phyloP scores from a whole-genome alignment of 92 coral and sea anemone genomes.

The Muricea muricata region DNA sequence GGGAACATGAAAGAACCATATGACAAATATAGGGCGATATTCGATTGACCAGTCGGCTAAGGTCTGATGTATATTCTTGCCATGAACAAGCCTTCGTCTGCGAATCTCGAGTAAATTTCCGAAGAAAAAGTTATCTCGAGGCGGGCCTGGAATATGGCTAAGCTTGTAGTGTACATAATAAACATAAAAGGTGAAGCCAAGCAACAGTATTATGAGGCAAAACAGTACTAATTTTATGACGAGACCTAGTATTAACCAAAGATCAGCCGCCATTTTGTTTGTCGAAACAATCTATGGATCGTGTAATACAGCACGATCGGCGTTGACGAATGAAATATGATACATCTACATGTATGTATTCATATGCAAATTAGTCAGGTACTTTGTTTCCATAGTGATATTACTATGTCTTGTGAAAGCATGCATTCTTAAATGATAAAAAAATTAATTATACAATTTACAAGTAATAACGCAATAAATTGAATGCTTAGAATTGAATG shows the following conservation, averaged over 20 bases:
- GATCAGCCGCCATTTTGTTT: slow-evolving; percentile 10
- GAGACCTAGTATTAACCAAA: background rate
- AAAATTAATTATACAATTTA: too few relatives aligned
- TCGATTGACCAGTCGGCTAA: slow-evolving; percentile 78
- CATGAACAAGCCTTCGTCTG: slow-evolving; percentile 56
- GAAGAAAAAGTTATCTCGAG: slow-evolving; percentile 76
- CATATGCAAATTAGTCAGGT: too few relatives aligned
- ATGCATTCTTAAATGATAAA: too few relatives aligned
- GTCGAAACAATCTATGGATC: too few relatives aligned
- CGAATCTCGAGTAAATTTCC: slow-evolving; percentile 77
- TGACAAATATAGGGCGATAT: slow-evolving; percentile 77
- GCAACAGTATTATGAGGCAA: slow-evolving; percentile 24
- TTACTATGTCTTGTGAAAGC: too few relatives aligned
- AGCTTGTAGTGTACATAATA: slow-evolving; percentile 51
- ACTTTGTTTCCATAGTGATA: too few relatives aligned
- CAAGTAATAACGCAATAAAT: too few relatives aligned
- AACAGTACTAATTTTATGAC: background rate
- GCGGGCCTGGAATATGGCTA: slow-evolving; percentile 87
- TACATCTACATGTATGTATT: too few relatives aligned
- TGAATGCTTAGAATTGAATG: too few relatives aligned
- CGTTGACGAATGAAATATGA: too few relatives aligned
- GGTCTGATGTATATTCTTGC: slow-evolving; percentile 78
- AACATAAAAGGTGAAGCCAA: slow-evolving; percentile 49
- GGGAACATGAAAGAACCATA: slow-evolving; percentile 90
- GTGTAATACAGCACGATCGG: too few relatives aligned